These are phyloP conservation scores for Polyommatus icarus DNA, from an alignment of 2,888 invertebrate species.

Conservation along the genomic window DNA sequence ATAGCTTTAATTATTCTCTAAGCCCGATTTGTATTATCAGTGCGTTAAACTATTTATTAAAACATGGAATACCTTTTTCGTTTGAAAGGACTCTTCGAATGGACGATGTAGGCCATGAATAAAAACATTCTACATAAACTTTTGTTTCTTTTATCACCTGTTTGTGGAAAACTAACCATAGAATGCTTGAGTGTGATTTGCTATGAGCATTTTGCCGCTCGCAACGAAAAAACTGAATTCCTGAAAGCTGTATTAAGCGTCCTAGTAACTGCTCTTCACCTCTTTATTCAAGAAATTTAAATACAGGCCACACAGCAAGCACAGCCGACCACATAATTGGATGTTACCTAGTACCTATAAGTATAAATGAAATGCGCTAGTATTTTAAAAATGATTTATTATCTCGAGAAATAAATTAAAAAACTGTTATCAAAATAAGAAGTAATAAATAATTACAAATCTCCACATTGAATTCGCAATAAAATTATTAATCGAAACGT, in stretches of 20 bases:
- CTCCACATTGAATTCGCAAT: slow-evolving; percentile 49
- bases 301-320: neutral
- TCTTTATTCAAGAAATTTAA: neutral
- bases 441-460: slow-evolving; percentile 60
- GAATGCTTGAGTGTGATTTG: too few relatives aligned
- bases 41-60: slow-evolving; percentile 69
- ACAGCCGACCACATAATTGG: neutral
- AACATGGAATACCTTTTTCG: slow-evolving; percentile 77
- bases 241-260: too few relatives aligned
- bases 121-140: slow-evolving; percentile 51
- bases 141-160: slow-evolving; percentile 41
- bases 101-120: slow-evolving; percentile 74
- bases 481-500: slow-evolving; percentile 57
- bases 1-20: slow-evolving; percentile 53
- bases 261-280: neutral
- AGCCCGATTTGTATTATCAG: slow-evolving; percentile 54
- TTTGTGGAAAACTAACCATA: neutral
- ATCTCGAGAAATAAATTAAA: slow-evolving; percentile 78
- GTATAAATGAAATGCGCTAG: slow-evolving; percentile 42
- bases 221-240: too few relatives aligned
- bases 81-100: slow-evolving; percentile 68
- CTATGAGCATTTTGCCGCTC: too few relatives aligned
- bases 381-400: slow-evolving; percentile 76
- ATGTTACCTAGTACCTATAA: neutral
- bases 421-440: slow-evolving; percentile 61